Conservation (phyloP, 2,113 vertebrate species). For the Sterrhoptilus dennistouni region DNA sequence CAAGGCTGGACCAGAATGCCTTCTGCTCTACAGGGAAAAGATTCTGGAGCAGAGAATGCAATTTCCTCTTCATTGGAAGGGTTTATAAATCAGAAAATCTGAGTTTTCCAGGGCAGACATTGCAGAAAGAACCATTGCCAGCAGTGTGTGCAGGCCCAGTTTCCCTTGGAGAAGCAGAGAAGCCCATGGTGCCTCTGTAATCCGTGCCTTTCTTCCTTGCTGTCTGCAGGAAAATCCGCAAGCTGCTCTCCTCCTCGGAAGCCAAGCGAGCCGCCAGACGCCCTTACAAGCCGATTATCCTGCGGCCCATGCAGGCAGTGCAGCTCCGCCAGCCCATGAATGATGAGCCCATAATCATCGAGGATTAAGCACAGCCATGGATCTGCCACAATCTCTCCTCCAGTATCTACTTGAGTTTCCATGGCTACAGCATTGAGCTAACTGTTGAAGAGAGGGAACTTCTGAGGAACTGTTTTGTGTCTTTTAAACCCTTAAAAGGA, state of each 20-base stretch:
- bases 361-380: conserved; percentile 67
- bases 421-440: conserved; percentile 45
- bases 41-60: neutral
- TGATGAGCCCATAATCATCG: conserved; percentile 81
- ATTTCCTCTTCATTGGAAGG: neutral
- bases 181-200: neutral
- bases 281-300: conserved; percentile 78
- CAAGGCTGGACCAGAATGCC: neutral
- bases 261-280: conserved; percentile 80
- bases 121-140: neutral
- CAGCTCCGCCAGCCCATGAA: conserved; percentile 77
- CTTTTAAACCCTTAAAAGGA: conserved; percentile 78
- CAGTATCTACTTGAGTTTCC: conserved; percentile 49
- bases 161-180: neutral
- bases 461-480: conserved; percentile 73
- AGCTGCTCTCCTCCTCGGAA: conserved; percentile 82
- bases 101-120: neutral
- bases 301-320: conserved; percentile 75
- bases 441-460: conserved; percentile 58
- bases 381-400: conserved; percentile 60
- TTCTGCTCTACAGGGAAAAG: neutral
- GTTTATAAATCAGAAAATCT: neutral
- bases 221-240: conserved; percentile 77
- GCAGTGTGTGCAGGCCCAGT: neutral
- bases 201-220: neutral